Percentiles rank a stretch among this genome's conserved stretches.
Conservation (phyloP, 2,797 vertebrate genomes). For the Danio tinwini region DNA sequence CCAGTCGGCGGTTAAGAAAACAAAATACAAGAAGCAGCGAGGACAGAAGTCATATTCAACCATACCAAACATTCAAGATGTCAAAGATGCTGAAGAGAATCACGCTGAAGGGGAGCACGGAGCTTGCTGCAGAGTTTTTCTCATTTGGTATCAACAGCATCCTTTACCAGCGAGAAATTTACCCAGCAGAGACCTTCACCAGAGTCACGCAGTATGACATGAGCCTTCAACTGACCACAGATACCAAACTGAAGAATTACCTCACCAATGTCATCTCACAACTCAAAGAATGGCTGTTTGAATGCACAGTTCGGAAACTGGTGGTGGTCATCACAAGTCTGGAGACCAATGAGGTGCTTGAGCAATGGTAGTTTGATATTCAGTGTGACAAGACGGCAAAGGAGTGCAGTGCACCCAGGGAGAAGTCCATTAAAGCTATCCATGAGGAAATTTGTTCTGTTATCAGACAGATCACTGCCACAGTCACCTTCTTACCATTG, state of each 20-base stretch:
- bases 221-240: slow-evolving; percentile 90
- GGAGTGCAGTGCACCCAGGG: slow-evolving; percentile 85
- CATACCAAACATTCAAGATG: slow-evolving; percentile 62
- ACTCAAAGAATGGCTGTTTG: slow-evolving; percentile 94
- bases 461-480: slow-evolving; percentile 94
- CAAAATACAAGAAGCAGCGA: background rate
- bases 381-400: slow-evolving; percentile 92
- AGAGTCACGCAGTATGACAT: slow-evolving; percentile 92
- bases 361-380: slow-evolving; percentile 97
- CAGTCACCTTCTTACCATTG: slow-evolving; percentile 93
- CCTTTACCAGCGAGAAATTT: slow-evolving; percentile 95
- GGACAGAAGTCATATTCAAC: background rate
- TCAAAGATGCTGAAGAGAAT: slow-evolving; percentile 83
- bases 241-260: slow-evolving; percentile 88
- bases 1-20: slow-evolving; percentile 69
- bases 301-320: slow-evolving; percentile 92
- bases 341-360: slow-evolving; percentile 89
- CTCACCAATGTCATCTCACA: slow-evolving; percentile 90
- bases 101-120: slow-evolving; percentile 90
- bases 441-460: slow-evolving; percentile 97
- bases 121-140: slow-evolving; percentile 93
- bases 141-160: slow-evolving; percentile 97
- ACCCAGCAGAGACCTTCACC: slow-evolving; percentile 92
- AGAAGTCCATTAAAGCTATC: slow-evolving; percentile 93
- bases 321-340: slow-evolving; percentile 93